Evolutionary conservation across 2,113 vertebrate genomes (phyloP).

Genomic region (Cairina moschata): DNA sequence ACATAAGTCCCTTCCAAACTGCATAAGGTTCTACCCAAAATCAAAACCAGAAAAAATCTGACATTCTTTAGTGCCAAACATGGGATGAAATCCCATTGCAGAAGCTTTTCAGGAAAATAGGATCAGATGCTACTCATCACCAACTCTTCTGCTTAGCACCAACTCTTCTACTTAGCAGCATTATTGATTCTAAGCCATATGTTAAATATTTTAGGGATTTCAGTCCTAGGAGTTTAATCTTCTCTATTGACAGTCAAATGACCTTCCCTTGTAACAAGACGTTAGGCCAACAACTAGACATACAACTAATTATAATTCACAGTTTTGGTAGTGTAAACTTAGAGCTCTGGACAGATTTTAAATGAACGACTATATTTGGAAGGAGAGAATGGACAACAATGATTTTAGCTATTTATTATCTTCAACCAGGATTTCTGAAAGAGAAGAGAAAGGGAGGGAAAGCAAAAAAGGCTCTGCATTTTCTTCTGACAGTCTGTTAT

Average conservation of each 20-base stretch:
- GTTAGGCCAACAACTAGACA: background rate
- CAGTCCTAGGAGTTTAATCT: background rate
- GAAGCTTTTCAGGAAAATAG: background rate
- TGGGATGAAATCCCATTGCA: background rate
- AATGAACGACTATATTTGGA: background rate
- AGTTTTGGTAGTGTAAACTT: background rate
- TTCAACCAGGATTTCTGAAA: background rate
- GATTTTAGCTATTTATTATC: background rate
- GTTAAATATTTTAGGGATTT: background rate
- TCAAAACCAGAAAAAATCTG: background rate
- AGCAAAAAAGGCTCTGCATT: background rate
- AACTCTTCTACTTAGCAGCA: background rate
- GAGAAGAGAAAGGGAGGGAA: fast-evolving
- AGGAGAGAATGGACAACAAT: background rate
- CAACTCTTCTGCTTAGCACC: background rate
- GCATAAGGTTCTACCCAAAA: background rate
- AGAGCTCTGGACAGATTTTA: background rate
- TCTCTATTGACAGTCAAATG: background rate
- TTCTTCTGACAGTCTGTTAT: background rate
- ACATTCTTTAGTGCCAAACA: background rate
- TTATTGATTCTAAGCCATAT: background rate
- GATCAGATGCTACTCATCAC: background rate
- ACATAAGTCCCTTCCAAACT: background rate
- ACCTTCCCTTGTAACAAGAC: background rate
- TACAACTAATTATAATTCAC: background rate